Evolutionary conservation across 2,888 invertebrate genomes (phyloP).

Genomic region (Meiosimyza decipiens): DNA sequence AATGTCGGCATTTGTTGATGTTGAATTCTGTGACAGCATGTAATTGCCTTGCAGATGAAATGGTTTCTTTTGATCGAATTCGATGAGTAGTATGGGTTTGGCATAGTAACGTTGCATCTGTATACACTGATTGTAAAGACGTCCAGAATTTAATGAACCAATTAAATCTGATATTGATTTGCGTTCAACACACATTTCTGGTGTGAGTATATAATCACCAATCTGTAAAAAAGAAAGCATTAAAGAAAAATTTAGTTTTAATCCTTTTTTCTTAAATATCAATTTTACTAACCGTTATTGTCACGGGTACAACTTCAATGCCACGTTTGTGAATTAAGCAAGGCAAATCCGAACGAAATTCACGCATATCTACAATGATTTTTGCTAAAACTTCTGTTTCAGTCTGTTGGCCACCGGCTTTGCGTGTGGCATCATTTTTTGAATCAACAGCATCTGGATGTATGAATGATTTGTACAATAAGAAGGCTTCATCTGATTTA

Average conservation of each 20-base stretch:
- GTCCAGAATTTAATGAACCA: constrained; percentile 93
- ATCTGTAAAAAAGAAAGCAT: constrained; percentile 70
- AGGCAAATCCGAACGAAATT: constrained; percentile 96
- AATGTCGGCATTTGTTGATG: constrained; percentile 76
- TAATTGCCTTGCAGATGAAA: constrained; percentile 90
- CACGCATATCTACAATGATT: constrained; percentile 95
- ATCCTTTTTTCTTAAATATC: too few relatives aligned
- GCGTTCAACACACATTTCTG: constrained; percentile 95
- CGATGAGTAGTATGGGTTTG: constrained; percentile 91
- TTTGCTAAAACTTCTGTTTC: constrained; percentile 74
- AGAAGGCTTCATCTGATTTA: constrained; percentile 74
- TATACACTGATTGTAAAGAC: constrained; percentile 94
- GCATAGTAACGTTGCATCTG: constrained; percentile 92
- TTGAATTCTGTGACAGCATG: constrained; percentile 79
- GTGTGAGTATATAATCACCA: constrained; percentile 97
- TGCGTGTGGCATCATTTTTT: constrained; percentile 77
- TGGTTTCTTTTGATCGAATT: constrained; percentile 94
- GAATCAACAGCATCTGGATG: constrained; percentile 52
- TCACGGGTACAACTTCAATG: constrained; percentile 90
- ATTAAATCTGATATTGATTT: constrained; percentile 97
- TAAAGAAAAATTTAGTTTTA: too few relatives aligned
- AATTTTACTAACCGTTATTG: constrained; percentile 72
- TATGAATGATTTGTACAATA: constrained; percentile 60
- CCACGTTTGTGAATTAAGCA: constrained; percentile 92
- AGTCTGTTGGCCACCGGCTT: constrained; percentile 68